Percentiles rank a stretch among this genome's conserved stretches.
Evolutionary conservation across 2,888 invertebrate species (phyloP).

Genomic region (Ecdyonurus torrentis): DNA sequence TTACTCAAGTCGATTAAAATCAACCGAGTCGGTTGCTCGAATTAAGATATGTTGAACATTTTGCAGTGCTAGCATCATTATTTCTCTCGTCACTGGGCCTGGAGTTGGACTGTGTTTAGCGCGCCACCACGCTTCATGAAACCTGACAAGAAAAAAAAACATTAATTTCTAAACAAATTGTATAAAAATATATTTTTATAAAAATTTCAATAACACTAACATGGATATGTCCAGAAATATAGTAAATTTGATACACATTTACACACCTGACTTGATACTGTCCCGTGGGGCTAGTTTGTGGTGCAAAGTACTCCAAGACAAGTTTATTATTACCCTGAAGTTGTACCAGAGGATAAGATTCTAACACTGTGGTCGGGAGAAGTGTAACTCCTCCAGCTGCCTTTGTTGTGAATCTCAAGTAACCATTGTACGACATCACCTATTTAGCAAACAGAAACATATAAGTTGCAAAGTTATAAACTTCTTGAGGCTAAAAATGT

Average conservation of each 20-base stretch:
- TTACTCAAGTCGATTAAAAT: constrained; percentile 38
- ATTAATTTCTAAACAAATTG: no score
- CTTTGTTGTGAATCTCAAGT: constrained; percentile 53
- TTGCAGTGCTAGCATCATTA: constrained; percentile 85
- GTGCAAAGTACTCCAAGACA: constrained; percentile 45
- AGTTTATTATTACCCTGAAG: constrained; percentile 55
- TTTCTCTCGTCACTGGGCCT: constrained; percentile 44
- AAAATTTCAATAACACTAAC: not conserved
- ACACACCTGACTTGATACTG: constrained; percentile 33
- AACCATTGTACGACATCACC: constrained; percentile 81
- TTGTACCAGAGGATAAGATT: constrained; percentile 61
- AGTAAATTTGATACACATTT: not conserved
- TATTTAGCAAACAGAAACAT: constrained; percentile 23
- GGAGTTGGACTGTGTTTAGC: constrained; percentile 34
- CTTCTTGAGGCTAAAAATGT: no score
- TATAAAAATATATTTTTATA: no score
- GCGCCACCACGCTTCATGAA: constrained; percentile 69
- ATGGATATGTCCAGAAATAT: not conserved
- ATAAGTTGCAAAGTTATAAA: not conserved
- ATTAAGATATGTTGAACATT: constrained; percentile 66
- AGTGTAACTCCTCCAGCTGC: constrained; percentile 45
- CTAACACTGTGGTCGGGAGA: constrained; percentile 32
- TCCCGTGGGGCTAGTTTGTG: constrained; percentile 22
- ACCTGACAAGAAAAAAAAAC: no score
- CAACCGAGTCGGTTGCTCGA: constrained; percentile 47